These are phyloP conservation scores for Pterocles gutturalis DNA, from an alignment of 2,113 vertebrate genomes.

Conservation along the genomic window DNA sequence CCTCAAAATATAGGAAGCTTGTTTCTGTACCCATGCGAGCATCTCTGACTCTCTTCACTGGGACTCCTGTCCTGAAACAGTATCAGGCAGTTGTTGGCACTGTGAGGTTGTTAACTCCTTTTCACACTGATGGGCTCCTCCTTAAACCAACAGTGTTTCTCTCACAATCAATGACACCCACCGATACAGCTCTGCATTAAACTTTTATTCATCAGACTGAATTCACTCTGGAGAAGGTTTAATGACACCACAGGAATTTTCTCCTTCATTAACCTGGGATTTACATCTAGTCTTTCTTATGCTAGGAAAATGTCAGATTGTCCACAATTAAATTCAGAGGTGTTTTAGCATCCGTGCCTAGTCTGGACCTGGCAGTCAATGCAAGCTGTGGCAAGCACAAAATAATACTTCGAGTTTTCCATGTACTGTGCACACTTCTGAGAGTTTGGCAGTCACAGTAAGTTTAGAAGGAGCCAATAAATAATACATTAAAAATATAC, in stretches of 20 bases:
- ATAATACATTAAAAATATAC: background rate
- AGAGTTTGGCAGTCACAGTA: background rate
- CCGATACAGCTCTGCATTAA: constrained; percentile 13
- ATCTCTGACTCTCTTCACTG: background rate
- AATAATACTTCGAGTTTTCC: background rate
- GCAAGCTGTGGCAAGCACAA: background rate
- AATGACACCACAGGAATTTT: constrained; percentile 28
- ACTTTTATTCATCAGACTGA: constrained; percentile 25
- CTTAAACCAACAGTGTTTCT: background rate
- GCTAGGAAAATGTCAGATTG: background rate
- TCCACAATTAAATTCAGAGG: background rate
- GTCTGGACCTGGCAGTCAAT: background rate
- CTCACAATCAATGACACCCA: constrained; percentile 14
- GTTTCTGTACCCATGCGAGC: background rate
- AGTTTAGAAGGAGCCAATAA: background rate
- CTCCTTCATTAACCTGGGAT: constrained; percentile 44
- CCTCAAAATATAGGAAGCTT: background rate
- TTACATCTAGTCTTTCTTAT: background rate
- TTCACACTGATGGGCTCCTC: background rate
- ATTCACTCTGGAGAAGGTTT: background rate
- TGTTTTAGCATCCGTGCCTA: background rate
- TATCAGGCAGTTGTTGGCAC: background rate
- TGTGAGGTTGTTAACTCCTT: background rate
- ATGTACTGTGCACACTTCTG: background rate
- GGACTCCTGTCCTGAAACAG: background rate